These are phyloP conservation scores for Orestias chungarensis DNA, from an alignment of 2,797 vertebrate species.

Conservation along the genomic window DNA sequence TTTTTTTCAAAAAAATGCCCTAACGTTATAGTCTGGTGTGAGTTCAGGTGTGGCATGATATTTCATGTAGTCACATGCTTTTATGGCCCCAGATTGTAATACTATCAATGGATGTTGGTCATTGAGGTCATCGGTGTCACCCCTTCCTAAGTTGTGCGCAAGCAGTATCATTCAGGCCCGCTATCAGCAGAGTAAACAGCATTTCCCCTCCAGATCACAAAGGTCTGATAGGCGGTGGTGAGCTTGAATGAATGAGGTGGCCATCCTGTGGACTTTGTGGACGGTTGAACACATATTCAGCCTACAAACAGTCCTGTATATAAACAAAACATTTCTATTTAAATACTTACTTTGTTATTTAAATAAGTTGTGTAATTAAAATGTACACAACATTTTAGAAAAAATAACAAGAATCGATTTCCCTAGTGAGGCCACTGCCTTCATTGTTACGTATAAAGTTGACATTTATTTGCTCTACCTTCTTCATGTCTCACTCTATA, in stretches of 20 bases:
- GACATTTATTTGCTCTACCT: no score
- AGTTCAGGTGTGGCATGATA: neutral
- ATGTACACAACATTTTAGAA: no score
- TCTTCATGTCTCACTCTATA: no score
- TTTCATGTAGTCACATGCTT: neutral
- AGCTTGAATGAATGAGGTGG: conserved; percentile 78
- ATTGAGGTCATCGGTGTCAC: conserved; percentile 69
- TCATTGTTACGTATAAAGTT: no score
- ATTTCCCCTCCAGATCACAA: conserved; percentile 80
- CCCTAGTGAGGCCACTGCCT: neutral
- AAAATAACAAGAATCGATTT: no score
- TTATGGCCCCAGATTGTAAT: neutral
- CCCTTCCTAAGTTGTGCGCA: conserved; percentile 63
- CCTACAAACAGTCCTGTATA: conserved; percentile 18
- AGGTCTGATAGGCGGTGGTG: conserved; percentile 68
- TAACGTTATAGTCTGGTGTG: neutral
- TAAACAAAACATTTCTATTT: neutral
- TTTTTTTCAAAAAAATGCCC: conserved; percentile 1
- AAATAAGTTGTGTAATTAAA: neutral
- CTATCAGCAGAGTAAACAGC: conserved; percentile 78
- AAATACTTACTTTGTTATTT: neutral
- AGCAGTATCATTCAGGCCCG: conserved; percentile 67
- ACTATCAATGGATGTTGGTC: conserved; percentile 64
- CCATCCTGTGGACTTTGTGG: conserved; percentile 26
- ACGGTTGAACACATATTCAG: conserved; percentile 44